Conservation (phyloP, 1,140 invertebrate genomes). For the Bombus affinis region DNA sequence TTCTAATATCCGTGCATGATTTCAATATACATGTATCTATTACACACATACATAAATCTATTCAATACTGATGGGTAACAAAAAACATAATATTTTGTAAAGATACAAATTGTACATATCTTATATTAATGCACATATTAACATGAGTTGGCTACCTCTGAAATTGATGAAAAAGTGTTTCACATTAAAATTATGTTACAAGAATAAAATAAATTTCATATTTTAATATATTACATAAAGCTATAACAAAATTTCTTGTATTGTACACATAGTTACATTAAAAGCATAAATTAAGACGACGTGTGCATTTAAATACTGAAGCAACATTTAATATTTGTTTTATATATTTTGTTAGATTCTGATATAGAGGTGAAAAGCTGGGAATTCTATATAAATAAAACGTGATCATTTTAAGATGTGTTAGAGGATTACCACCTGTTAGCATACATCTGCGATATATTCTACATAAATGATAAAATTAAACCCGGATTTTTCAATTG, state of each 20-base stretch:
- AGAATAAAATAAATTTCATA: constrained; percentile 33
- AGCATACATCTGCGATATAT: constrained; percentile 16
- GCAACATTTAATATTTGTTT: constrained; percentile 37
- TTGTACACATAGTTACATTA: constrained; percentile 46
- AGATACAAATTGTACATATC: constrained; percentile 56
- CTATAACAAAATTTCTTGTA: constrained; percentile 44
- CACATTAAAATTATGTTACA: constrained; percentile 20
- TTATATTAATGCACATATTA: constrained; percentile 58
- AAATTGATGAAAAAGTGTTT: constrained; percentile 32
- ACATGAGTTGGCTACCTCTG: constrained; percentile 22
- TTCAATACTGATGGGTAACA: constrained; percentile 54
- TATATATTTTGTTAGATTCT: constrained; percentile 14
- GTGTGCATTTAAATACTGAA: constrained; percentile 54
- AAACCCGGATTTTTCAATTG: neutral
- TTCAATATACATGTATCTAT: constrained; percentile 47
- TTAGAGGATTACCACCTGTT: constrained; percentile 39
- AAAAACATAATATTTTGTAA: constrained; percentile 52
- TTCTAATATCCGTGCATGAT: constrained; percentile 37
- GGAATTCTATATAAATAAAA: constrained; percentile 42
- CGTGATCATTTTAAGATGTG: constrained; percentile 20
- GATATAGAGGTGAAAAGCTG: constrained; percentile 5
- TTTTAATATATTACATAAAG: constrained; percentile 36
- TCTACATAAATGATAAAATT: constrained; percentile 1
- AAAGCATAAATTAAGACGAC: constrained; percentile 51
- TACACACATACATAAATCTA: constrained; percentile 50